phyloP scores from a whole-genome alignment of 1,140 invertebrate genomes.

The Drosophila erecta region DNA sequence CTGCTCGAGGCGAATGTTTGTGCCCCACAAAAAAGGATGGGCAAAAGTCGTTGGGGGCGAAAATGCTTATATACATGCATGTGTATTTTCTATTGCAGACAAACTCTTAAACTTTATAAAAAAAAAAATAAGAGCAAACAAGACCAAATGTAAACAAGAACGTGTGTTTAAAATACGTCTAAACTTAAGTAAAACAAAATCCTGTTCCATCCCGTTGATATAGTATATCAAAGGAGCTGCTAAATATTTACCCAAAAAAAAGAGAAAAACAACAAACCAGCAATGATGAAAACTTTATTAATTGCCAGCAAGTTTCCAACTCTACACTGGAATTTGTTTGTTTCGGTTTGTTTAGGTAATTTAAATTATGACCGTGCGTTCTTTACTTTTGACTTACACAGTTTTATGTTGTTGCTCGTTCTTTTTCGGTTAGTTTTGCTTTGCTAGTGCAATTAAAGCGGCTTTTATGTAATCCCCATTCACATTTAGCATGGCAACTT shows the following conservation, averaged over 20 bases:
- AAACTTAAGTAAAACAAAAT: conserved; percentile 26
- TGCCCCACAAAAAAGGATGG: conserved; percentile 16
- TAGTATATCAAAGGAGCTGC: conserved; percentile 36
- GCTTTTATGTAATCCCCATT: conserved; percentile 31
- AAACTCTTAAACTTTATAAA: conserved; percentile 9
- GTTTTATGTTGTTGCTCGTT: neutral
- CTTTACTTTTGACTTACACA: conserved; percentile 44
- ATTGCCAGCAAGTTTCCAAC: conserved; percentile 60
- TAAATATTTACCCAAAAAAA: conserved; percentile 65
- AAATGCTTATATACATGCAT: neutral
- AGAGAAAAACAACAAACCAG: conserved; percentile 28
- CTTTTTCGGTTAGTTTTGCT: conserved; percentile 15
- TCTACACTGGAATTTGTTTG: conserved; percentile 22
- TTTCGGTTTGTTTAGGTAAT: conserved; percentile 76
- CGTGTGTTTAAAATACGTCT: neutral
- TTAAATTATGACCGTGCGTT: conserved; percentile 67
- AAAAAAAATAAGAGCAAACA: neutral
- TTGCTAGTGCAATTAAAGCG: conserved; percentile 40
- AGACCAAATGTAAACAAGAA: neutral
- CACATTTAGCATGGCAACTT: conserved; percentile 5
- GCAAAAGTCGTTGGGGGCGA: neutral
- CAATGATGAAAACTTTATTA: conserved; percentile 61
- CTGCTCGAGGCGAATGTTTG: conserved; percentile 26
- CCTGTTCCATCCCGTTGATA: conserved; percentile 1
- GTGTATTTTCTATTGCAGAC: neutral